These are phyloP conservation scores for Brachionus asplanchnoidis DNA, from an alignment of 1,140 invertebrate genomes.

Conservation along the genomic window DNA sequence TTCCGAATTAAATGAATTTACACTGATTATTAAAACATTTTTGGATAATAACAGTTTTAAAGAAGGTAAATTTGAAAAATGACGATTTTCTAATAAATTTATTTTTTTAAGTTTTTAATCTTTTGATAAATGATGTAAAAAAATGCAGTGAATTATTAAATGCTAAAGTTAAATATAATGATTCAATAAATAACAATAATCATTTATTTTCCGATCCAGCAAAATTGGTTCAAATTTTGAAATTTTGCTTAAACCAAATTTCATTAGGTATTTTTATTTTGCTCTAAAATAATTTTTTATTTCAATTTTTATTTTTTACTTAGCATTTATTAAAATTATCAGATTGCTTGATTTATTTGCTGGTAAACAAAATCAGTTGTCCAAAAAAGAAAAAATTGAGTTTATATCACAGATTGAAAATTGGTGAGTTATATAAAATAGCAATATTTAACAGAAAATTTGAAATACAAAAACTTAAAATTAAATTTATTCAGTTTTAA, in stretches of 20 bases:
- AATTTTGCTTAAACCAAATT: neutral
- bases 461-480: too few species aligned
- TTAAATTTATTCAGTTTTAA: too few species aligned
- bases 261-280: neutral
- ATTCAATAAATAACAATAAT: neutral
- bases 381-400: neutral
- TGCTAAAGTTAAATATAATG: neutral
- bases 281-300: neutral
- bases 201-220: conserved; percentile 15
- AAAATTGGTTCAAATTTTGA: neutral
- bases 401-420: conserved; percentile 4
- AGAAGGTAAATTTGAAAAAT: neutral
- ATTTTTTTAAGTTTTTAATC: neutral
- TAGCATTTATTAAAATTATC: neutral
- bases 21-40: neutral
- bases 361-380: neutral
- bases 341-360: neutral
- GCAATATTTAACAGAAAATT: too few species aligned
- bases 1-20: neutral
- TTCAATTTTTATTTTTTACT: neutral
- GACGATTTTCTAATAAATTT: neutral
- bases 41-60: conserved; percentile 17
- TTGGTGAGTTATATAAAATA: neutral
- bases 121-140: conserved; percentile 15
- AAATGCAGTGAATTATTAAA: conserved; percentile 6